A percentile compares a stretch with the other conserved stretches of the same genome.
phyloP scores from a whole-genome alignment of 2,888 invertebrate genomes.

The Parnassius glacialis region DNA sequence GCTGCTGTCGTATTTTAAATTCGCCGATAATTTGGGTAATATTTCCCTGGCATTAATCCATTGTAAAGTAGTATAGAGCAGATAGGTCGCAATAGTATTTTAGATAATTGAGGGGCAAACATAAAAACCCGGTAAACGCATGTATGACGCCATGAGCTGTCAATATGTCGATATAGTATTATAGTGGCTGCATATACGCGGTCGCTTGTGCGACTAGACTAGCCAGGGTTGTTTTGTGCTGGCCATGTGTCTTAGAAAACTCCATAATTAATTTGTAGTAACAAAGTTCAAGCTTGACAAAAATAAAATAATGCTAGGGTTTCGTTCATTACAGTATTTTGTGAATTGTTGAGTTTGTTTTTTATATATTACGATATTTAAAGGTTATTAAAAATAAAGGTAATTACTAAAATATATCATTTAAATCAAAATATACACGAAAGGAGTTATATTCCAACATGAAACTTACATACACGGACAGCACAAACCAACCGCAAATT shows the following conservation, averaged over 20 bases:
- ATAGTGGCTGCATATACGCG: slow-evolving; percentile 11
- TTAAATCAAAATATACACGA: no score
- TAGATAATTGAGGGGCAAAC: slow-evolving; percentile 16
- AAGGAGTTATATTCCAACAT: neutral
- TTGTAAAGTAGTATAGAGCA: slow-evolving; percentile 4
- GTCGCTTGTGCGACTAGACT: slow-evolving; percentile 17
- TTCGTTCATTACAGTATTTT: no score
- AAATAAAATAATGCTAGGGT: no score
- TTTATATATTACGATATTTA: no score
- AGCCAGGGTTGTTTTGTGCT: slow-evolving; percentile 14
- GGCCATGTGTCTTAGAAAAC: neutral
- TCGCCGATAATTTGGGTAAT: neutral
- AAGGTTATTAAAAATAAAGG: no score
- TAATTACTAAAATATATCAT: no score
- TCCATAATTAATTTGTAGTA: neutral
- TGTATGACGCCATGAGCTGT: slow-evolving; percentile 16
- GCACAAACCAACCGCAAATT: slow-evolving; percentile 23
- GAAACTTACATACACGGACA: slow-evolving; percentile 7
- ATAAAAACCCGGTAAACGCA: slow-evolving; percentile 18
- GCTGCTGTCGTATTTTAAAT: no score
- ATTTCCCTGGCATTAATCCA: neutral
- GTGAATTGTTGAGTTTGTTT: no score
- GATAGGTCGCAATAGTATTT: slow-evolving; percentile 4
- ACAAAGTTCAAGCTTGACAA: neutral
- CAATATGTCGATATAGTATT: slow-evolving; percentile 23